These are phyloP conservation scores for Leucoraja erinaceus DNA, from an alignment of 2,113 vertebrate genomes.

Conservation along the genomic window DNA sequence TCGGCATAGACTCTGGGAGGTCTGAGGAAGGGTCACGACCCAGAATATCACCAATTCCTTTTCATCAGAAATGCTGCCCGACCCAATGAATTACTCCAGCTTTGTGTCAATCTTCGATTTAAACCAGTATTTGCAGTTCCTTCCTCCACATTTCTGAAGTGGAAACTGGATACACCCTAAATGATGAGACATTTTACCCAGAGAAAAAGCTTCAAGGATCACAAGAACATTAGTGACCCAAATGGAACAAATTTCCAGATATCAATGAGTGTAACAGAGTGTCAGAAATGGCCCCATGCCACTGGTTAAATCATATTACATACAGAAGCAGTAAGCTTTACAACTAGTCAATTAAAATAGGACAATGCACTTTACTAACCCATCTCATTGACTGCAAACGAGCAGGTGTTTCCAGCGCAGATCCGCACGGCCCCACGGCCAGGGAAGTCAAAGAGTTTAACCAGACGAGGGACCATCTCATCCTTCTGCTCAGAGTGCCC, in stretches of 20 bases:
- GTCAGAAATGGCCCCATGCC: not conserved
- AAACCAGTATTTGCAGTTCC: too few species aligned
- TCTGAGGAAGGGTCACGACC: too few species aligned
- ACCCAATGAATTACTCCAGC: too few species aligned
- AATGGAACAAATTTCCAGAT: not conserved
- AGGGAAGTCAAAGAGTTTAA: constrained; percentile 90
- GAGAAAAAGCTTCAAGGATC: not conserved
- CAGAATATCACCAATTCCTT: too few species aligned
- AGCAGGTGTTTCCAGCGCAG: constrained; percentile 82
- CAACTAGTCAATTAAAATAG: not conserved
- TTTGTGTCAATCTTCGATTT: too few species aligned
- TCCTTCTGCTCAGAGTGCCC: constrained; percentile 91
- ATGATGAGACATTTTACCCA: not conserved
- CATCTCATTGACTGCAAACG: constrained; percentile 85
- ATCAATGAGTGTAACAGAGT: not conserved
- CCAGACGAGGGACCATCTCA: constrained; percentile 88
- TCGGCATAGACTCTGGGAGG: too few species aligned
- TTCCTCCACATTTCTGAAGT: not conserved
- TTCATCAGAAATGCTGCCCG: too few species aligned
- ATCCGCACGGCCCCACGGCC: constrained; percentile 80
- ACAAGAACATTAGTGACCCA: not conserved
- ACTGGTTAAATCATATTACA: not conserved
- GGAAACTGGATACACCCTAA: not conserved
- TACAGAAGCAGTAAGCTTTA: not conserved
- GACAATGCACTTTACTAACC: constrained; percentile 53